Conservation (phyloP, 2,797 vertebrate species). For the Sebastes kiyomatsui region DNA sequence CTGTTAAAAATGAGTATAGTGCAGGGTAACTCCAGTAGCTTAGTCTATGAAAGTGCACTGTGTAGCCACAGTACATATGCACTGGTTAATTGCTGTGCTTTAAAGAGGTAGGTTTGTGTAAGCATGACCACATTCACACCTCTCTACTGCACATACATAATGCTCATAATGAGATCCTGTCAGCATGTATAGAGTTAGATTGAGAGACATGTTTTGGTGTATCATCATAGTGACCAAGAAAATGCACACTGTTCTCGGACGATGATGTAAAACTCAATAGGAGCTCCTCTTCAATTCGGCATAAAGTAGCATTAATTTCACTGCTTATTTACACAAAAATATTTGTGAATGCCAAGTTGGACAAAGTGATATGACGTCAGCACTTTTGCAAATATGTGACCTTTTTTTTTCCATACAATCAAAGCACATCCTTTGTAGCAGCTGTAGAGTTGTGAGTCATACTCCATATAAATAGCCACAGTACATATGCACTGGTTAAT, state of each 20-base stretch:
- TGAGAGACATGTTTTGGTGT: not conserved
- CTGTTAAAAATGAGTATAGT: too few relatives aligned
- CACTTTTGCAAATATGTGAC: not conserved
- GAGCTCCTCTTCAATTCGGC: not conserved
- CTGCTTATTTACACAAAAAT: not conserved
- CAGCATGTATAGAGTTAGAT: not conserved
- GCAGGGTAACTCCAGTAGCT: too few relatives aligned
- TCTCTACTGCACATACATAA: not conserved
- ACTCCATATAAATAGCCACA: not conserved
- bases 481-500: not conserved
- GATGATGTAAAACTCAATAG: rapidly evolving
- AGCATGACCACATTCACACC: not conserved
- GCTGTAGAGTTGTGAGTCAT: not conserved
- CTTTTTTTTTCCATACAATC: not conserved
- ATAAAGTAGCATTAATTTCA: rapidly evolving
- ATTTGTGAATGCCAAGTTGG: not conserved
- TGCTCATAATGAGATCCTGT: not conserved
- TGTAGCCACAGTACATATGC: not conserved
- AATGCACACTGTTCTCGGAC: rapidly evolving
- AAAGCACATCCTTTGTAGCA: not conserved
- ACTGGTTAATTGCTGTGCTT: not conserved
- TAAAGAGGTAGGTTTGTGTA: not conserved
- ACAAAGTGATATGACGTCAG: not conserved
- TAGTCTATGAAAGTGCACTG: too few relatives aligned
- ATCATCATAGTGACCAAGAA: not conserved